phyloP scores from a whole-genome alignment of 2,113 vertebrate species.

The Sterna hirundo region DNA sequence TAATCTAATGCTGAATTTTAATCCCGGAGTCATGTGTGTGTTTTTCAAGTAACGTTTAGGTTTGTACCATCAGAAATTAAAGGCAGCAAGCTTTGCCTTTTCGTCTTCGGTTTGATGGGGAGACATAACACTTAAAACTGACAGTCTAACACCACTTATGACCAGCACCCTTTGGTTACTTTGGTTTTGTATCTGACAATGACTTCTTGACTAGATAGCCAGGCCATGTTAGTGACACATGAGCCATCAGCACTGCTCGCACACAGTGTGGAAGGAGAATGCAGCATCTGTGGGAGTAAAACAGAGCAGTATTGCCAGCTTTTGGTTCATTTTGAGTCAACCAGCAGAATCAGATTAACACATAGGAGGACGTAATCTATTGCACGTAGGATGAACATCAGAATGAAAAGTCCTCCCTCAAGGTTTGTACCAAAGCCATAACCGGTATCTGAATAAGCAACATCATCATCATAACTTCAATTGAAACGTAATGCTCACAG shows the following conservation, averaged over 20 bases:
- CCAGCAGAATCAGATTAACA: neutral
- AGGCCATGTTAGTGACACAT: neutral
- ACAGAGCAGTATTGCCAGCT: neutral
- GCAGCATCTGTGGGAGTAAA: neutral
- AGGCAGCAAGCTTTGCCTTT: neutral
- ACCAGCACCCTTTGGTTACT: neutral
- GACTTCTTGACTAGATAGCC: neutral
- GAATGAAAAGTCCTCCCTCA: neutral
- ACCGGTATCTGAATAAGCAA: neutral
- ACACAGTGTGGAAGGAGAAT: neutral
- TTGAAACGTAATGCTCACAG: neutral
- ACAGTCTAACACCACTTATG: neutral
- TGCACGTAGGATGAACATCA: fast-evolving
- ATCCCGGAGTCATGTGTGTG: neutral
- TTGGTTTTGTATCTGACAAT: neutral
- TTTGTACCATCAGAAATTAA: neutral
- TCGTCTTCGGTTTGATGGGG: neutral
- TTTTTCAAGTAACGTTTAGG: neutral
- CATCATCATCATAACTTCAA: neutral
- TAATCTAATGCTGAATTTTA: neutral
- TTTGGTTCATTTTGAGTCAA: neutral
- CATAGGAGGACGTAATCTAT: neutral
- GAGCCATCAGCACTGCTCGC: neutral
- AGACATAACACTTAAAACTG: neutral
- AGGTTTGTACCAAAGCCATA: neutral